Conservation (phyloP, 2,113 vertebrate species). For the Collichthys lucidus region DNA sequence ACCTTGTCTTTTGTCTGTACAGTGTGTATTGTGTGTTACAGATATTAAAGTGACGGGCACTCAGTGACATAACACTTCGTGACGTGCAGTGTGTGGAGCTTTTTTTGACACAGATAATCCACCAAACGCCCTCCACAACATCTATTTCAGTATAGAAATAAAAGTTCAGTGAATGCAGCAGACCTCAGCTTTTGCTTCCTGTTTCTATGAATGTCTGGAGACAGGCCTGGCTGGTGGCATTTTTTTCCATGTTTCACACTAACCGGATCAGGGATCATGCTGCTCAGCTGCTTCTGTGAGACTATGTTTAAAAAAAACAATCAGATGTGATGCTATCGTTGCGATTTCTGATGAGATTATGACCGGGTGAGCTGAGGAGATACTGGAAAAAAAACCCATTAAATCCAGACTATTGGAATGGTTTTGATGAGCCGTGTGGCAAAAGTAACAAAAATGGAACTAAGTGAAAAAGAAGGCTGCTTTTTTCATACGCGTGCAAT, state of each 20-base stretch:
- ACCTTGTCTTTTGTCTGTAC: not conserved
- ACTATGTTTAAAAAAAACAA: not conserved
- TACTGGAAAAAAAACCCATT: not conserved
- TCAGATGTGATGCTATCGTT: not conserved
- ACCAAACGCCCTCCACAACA: not conserved
- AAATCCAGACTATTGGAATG: constrained; percentile 5
- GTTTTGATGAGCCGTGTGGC: not conserved
- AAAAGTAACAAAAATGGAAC: not conserved
- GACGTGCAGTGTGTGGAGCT: no score
- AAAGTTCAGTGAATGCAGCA: not conserved
- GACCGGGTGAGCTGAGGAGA: not conserved
- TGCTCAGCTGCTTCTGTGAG: constrained; percentile 5
- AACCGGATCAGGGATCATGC: constrained; percentile 1
- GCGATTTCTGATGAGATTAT: constrained; percentile 21
- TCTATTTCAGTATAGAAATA: not conserved
- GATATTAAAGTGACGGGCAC: no score
- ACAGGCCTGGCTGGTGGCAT: not conserved
- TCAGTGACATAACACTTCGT: not conserved
- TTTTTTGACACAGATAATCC: not conserved
- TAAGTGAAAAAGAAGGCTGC: not conserved
- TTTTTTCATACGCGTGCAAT: not conserved
- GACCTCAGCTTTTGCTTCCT: not conserved
- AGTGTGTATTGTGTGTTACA: no score
- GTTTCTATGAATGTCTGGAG: not conserved
- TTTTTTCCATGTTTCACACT: not conserved